Evolutionary conservation across 2,888 invertebrate genomes (phyloP).

Genomic region (Drosophila conformis): DNA sequence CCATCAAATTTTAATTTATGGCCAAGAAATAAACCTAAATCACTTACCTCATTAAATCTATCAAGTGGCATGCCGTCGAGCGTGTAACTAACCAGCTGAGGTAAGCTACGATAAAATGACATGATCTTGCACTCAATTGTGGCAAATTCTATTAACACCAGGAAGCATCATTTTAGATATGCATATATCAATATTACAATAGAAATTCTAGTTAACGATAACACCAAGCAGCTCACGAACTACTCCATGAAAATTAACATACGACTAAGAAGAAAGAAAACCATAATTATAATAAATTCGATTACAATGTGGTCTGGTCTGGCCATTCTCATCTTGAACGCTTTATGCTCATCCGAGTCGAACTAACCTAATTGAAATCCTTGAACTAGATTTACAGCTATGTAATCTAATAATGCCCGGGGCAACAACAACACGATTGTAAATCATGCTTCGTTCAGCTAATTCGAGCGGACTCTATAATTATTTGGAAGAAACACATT

Average conservation of each 20-base stretch:
- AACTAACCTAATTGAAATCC: slow-evolving; percentile 47
- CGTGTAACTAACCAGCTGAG: not conserved
- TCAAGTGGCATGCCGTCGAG: not conserved
- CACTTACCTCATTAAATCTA: not conserved
- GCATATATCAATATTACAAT: not conserved
- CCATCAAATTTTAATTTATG: not conserved
- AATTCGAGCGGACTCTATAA: slow-evolving; percentile 60
- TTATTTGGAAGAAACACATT: slow-evolving; percentile 59
- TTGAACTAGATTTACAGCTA: slow-evolving; percentile 42
- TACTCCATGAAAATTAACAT: not conserved
- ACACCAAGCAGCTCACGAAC: not conserved
- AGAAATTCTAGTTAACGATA: not conserved
- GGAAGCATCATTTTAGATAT: not conserved
- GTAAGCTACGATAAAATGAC: not conserved
- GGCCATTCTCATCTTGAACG: not conserved
- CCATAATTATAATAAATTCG: not conserved
- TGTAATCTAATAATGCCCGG: slow-evolving; percentile 25
- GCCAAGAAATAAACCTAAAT: not conserved
- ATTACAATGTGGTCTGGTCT: not conserved
- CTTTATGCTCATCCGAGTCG: not conserved
- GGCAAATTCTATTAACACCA: not conserved
- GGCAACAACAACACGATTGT: slow-evolving; percentile 26
- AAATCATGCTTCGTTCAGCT: slow-evolving; percentile 49
- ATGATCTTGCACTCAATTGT: not conserved
- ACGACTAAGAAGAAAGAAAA: not conserved